Base-by-base conservation (phyloP, 2,797 vertebrate genomes). In the Malacoraja senta region DNA sequence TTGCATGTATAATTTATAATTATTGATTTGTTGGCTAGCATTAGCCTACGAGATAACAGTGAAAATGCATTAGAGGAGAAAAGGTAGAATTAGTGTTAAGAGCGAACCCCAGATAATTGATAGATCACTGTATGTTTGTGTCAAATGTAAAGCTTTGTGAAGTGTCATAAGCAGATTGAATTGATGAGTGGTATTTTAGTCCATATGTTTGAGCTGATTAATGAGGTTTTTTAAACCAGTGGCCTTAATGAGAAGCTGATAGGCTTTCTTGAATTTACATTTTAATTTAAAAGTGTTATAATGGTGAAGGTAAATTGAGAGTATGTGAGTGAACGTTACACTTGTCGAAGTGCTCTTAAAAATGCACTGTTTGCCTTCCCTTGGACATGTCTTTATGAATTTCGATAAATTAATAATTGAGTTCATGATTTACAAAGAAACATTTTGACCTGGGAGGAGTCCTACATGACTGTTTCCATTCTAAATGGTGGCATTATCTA, bases 1-100 rank as follows among this genome's bases (percentile, higher is more conserved):
- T 98, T 98, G 98, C 98, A 99, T 99, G 98, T 99, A 99, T 99
- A 99, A 99, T 99, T 99, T 99, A 99, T 99, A 99, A 98, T 98
- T 99, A 99, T 99, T 98, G 99, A 99, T 99, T 99, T 98, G 97
- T 97, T 97, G 97, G 97, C 98, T 98, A 99, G 99, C 98, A 98
- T 99, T 99, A 99, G 98, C 98, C 98, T 98, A 98, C 98, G 98
- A 98, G 98, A 99, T 99, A 99, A 99, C 98, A 97, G 98, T 97
- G 97, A 97, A 97, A 98, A 99, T 99, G 98, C 98, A 99, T 99
- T 99, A 99, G 97, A 96, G 98, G 97, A 97, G 98, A 98, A 99
- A 99, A 99, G 98, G 98, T 97, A 98, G 98, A 98, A 99, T 99
- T 99, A 99, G 98, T 97, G 98, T 97, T 97, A 97, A 97, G 95